Base-by-base conservation (phyloP, 2,797 vertebrate species). In the Morus bassanus region DNA sequence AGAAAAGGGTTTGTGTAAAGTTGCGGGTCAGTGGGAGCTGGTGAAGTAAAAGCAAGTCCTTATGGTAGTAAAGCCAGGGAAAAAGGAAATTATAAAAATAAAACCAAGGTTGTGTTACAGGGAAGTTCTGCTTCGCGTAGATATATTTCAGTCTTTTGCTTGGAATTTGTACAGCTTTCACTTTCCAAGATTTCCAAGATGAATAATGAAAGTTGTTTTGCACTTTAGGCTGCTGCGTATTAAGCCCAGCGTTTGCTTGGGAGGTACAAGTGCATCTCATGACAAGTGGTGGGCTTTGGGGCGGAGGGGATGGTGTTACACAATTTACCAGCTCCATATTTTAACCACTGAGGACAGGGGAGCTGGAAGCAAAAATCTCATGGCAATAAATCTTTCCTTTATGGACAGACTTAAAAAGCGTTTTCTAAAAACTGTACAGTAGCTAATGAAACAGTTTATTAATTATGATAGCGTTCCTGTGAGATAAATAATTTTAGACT, bases 111-210 rank as follows among this genome's bases (percentile, higher is more conserved):
- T 94, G 33, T 1, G 1, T 97, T 97, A 92, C 28, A 76, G 86
- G 90, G 94, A 93, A 96, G 84, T 94, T 96, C 92, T 97, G 91
- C 91, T 96, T 92, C 17, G 13, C 75, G 43, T 57, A 88, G 93
- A 96, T 95, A 51, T 43, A 65, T 85, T 96, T 95, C 43, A 60
- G 64, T 95, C 92, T 93, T 91, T 93, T 95, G 41, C 95, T 97
- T 96, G 88, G 95, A 97, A 89, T 95, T 87, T 68, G 30, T 88
- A 68, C 85, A 85, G 88, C 91, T 97, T 97, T 92, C 33, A 72
- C 94, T 97, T 97, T 97, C 91, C 88, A 96, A 96, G 82, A 82
- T 93, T 97, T 93, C 85, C 84, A 91, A 94, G 61, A 75, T 18
- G 6, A 93, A 93, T 96, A 96, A 95, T 28, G 80, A 69, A 95